phyloP scores from a whole-genome alignment of 1,140 invertebrate genomes.

The Pomacea maculata region DNA sequence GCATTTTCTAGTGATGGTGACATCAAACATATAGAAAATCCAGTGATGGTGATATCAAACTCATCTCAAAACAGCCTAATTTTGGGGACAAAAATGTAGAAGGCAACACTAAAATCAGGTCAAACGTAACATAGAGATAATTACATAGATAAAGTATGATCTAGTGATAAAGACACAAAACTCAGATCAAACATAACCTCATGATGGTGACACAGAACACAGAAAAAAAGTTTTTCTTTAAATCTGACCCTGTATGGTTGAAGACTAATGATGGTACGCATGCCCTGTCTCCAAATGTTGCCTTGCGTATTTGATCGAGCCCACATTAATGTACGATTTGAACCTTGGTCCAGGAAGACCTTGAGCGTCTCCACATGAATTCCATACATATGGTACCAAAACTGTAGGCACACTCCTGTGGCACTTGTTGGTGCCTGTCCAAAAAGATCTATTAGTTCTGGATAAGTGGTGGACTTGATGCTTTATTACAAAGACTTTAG shows the following conservation, averaged over 20 bases:
- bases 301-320: constrained; percentile 49
- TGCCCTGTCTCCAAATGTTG: constrained; percentile 54
- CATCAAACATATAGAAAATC: too few species aligned
- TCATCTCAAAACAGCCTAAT: too few species aligned
- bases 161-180: too few species aligned
- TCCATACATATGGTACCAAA: constrained; percentile 85
- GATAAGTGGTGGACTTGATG: not conserved
- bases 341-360: constrained; percentile 39
- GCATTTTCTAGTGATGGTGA: too few species aligned
- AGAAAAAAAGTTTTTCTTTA: too few species aligned
- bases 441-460: too few species aligned
- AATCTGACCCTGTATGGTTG: constrained; percentile 70
- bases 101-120: too few species aligned
- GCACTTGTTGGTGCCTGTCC: constrained; percentile 7
- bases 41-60: too few species aligned
- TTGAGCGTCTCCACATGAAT: constrained; percentile 55
- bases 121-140: too few species aligned
- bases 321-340: constrained; percentile 50
- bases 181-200: not conserved
- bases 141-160: too few species aligned
- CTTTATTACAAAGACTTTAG: not conserved
- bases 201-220: too few species aligned
- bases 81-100: too few species aligned
- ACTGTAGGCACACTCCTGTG: constrained; percentile 60
- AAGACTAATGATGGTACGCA: constrained; percentile 36